Evolutionary conservation across 2,888 invertebrate species (phyloP).

Genomic region (Pristionchus maxplancki): DNA sequence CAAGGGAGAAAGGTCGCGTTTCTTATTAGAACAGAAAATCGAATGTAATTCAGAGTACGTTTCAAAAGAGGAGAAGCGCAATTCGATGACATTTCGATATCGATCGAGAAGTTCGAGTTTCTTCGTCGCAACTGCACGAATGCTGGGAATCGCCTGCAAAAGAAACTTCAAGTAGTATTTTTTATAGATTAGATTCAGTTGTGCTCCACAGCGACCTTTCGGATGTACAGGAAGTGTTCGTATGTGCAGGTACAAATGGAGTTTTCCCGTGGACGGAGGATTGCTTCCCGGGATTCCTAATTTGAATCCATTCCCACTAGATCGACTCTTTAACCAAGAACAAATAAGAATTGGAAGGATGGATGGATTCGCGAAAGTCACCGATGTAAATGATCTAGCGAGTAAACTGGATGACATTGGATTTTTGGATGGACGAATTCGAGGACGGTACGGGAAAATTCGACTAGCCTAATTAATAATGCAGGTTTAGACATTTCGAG

Average conservation of each 20-base stretch:
- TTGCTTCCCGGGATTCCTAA: neutral
- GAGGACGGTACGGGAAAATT: constrained; percentile 12
- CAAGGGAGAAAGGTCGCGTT: neutral
- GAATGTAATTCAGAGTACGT: neutral
- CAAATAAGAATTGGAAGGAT: neutral
- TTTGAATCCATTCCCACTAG: constrained; percentile 13
- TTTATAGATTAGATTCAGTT: too few species aligned
- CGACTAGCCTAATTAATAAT: neutral
- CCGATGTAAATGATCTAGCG: neutral
- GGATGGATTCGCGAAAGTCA: neutral
- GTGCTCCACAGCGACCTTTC: too few species aligned
- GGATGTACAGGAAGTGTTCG: too few species aligned
- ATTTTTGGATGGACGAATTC: constrained; percentile 3
- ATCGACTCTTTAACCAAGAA: constrained; percentile 16
- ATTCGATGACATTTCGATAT: constrained; percentile 34
- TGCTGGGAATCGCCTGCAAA: neutral
- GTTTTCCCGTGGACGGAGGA: neutral
- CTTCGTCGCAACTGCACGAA: neutral
- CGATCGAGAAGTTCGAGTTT: constrained; percentile 13
- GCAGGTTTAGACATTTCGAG: neutral
- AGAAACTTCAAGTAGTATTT: constrained; percentile 34
- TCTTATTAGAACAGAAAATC: too few species aligned
- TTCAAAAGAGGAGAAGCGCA: constrained; percentile 17
- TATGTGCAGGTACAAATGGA: constrained; percentile 46
- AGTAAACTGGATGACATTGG: neutral